These are phyloP conservation scores for Toxostoma redivivum DNA, from an alignment of 2,113 vertebrate genomes.

Conservation along the genomic window DNA sequence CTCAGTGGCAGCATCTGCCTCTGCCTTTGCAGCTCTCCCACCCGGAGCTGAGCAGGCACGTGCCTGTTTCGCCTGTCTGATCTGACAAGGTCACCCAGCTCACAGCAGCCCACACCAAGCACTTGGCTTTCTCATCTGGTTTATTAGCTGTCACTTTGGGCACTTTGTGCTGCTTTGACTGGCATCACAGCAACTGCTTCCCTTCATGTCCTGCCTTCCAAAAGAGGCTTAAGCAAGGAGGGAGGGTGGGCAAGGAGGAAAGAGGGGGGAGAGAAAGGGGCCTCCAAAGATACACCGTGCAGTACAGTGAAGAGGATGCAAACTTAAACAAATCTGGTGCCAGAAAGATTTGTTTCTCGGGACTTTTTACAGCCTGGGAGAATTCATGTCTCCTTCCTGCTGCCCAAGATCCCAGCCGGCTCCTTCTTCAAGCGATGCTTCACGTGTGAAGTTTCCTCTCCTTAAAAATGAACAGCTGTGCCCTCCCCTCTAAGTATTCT, in stretches of 20 bases:
- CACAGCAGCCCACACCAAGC: background rate
- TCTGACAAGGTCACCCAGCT: slow-evolving; percentile 52
- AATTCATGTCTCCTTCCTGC: slow-evolving; percentile 58
- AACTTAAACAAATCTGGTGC: slow-evolving; percentile 34
- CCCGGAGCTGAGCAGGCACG: background rate
- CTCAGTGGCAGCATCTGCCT: background rate
- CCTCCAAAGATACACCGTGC: background rate
- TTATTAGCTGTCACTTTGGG: slow-evolving; percentile 63
- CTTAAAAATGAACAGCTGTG: slow-evolving; percentile 78
- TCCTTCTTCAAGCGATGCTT: slow-evolving; percentile 59
- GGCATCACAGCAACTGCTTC: slow-evolving; percentile 43
- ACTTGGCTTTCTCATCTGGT: slow-evolving; percentile 41
- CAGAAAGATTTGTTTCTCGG: slow-evolving; percentile 46
- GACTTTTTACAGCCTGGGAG: slow-evolving; percentile 42
- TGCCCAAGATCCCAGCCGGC: slow-evolving; percentile 28
- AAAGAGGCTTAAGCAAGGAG: background rate
- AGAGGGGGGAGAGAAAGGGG: background rate
- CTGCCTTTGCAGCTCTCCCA: background rate
- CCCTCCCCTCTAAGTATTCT: slow-evolving; percentile 75
- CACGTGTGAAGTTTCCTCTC: slow-evolving; percentile 78
- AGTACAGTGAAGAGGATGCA: slow-evolving; percentile 5
- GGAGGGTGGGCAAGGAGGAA: background rate
- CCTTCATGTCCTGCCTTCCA: slow-evolving; percentile 43
- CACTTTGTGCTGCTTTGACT: slow-evolving; percentile 47
- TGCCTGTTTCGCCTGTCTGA: slow-evolving; percentile 54